Evolutionary conservation across 2,888 invertebrate species (phyloP).

Genomic region (Polydesmus complanatus): DNA sequence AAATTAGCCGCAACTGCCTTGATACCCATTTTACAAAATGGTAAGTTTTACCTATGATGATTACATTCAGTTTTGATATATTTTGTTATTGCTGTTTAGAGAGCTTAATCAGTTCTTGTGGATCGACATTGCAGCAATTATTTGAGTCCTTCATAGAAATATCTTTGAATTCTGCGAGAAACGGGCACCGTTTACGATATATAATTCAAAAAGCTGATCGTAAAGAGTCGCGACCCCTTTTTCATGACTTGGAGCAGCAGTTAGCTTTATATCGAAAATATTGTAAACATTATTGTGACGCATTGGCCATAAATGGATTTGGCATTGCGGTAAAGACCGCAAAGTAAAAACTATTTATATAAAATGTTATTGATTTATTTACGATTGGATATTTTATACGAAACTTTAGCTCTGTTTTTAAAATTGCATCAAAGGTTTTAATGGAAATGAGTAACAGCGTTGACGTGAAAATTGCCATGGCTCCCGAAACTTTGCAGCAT

Average conservation of each 20-base stretch:
- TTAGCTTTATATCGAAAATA: constrained; percentile 5
- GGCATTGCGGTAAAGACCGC: constrained; percentile 27
- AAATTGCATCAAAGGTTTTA: background rate
- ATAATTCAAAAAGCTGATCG: constrained; percentile 1
- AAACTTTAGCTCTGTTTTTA: background rate
- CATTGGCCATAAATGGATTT: constrained; percentile 30
- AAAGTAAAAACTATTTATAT: constrained; percentile 24
- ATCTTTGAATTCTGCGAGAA: constrained; percentile 9
- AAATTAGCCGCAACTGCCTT: constrained; percentile 21
- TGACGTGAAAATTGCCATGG: background rate
- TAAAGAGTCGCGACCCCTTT: background rate
- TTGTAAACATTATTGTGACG: constrained; percentile 25
- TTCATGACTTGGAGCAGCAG: constrained; percentile 10
- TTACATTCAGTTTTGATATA: background rate
- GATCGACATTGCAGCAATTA: constrained; percentile 6
- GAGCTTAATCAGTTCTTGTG: background rate
- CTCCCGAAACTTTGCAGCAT: constrained; percentile 12
- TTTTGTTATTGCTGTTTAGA: background rate
- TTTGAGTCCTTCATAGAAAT: constrained; percentile 10
- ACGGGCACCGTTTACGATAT: constrained; percentile 5
- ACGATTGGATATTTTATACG: background rate
- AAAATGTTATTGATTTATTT: background rate
- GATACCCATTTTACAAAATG: constrained; percentile 26
- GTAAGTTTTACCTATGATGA: too few relatives aligned
- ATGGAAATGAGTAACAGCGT: constrained; percentile 16